Percentiles rank a stretch among this genome's conserved stretches.
phyloP scores from a whole-genome alignment of 2,797 vertebrate species.

The Tokudaia tokunoshimensis region DNA sequence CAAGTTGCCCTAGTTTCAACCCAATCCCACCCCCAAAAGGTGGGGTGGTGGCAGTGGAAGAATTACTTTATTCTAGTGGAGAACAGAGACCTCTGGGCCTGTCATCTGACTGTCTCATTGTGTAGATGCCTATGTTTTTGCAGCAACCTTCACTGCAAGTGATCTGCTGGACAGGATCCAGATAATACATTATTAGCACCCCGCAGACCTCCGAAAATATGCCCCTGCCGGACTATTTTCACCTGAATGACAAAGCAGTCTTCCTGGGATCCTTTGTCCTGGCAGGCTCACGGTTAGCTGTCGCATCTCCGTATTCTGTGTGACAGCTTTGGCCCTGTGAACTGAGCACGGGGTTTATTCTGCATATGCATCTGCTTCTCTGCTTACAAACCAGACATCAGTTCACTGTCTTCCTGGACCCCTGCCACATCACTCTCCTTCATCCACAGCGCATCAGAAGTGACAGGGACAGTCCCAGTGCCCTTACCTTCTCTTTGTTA shows the following conservation, averaged over 20 bases:
- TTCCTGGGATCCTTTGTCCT: background rate
- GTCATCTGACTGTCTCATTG: background rate
- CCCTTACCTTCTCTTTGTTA: background rate
- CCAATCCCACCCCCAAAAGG: background rate
- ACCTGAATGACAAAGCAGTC: background rate
- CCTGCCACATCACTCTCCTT: background rate
- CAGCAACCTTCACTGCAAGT: background rate
- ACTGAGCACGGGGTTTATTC: background rate
- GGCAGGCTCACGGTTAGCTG: background rate
- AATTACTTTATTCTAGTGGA: background rate
- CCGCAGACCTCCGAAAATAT: fast-evolving
- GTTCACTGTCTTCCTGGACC: background rate
- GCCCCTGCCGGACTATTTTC: background rate
- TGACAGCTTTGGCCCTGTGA: background rate
- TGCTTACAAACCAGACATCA: background rate
- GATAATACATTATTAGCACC: background rate
- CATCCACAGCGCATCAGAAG: background rate
- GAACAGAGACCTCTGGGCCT: background rate
- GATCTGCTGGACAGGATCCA: background rate
- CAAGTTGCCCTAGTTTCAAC: background rate
- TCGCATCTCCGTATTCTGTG: background rate
- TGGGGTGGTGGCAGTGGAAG: background rate
- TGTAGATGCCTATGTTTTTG: background rate
- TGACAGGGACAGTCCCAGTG: no score
- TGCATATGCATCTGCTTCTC: background rate